Base-by-base conservation (phyloP, 2,113 vertebrate species). In the Odontesthes bonariensis region DNA sequence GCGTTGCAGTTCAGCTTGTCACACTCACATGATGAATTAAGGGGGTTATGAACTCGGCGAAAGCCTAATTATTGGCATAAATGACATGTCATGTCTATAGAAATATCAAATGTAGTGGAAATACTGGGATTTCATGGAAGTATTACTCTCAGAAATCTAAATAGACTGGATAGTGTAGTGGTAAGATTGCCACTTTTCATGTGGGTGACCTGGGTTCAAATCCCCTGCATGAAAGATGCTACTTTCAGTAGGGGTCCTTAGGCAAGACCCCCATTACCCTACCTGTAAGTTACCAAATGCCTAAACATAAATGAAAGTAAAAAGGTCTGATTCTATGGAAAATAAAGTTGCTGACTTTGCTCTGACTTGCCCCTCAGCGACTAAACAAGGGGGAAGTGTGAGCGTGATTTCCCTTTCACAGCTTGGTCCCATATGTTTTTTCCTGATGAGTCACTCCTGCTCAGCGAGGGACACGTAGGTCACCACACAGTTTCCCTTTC, bases 391-490 rank as follows among this genome's bases (percentile, higher is more conserved):
- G 33, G 14, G 35, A 11, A 58, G 27, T 27, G 42, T 65, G 35
- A 69, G 27, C 4, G 44, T 46, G 16, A 49, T 76, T 61, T 4
- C 9, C 52, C 31, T 35, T 40, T 69, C 17, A 51, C 5, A 80
- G 52, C 40, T 77, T 49, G 40, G 14, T 68, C 62, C 51, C 64
- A 59, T 33, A 59, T 67, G 65, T 57, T 77, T 46, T 35, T 73
- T 53, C 23, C 31, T 63, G 23, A 62, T 75, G 40, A 80, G 69
- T 69, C 73, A 57, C 19, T 69, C 12, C 31, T 17, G 44, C 19
- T 60, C 44, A 63, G 53, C 33, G 35, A 46, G 38, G 63, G 42
- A 62, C 52, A 16, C 13, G 2, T 3, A 40, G 58, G 70, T 69
- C 62, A 65, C 47, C 52, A 51, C 5, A 16, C 52, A 54, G 13